Conservation (phyloP, 2,888 invertebrate species). For the Phaonia tiefii region DNA sequence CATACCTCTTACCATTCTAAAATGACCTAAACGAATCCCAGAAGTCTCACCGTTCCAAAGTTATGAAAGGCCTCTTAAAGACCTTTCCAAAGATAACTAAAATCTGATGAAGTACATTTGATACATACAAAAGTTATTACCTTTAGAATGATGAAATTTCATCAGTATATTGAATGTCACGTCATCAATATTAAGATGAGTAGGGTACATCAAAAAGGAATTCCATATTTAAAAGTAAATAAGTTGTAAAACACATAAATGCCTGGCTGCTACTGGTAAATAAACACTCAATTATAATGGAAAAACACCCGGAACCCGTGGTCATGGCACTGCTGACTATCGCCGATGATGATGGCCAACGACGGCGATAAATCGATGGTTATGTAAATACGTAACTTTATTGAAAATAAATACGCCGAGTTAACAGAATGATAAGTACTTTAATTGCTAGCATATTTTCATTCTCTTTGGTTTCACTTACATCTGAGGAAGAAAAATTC, state of each 20-base stretch:
- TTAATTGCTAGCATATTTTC: conserved; percentile 32
- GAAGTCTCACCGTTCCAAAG: too few relatives aligned
- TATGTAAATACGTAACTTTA: conserved; percentile 64
- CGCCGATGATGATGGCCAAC: conserved; percentile 36
- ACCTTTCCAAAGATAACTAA: too few relatives aligned
- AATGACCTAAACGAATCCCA: too few relatives aligned
- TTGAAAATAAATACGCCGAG: conserved; percentile 55
- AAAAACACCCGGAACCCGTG: conserved; percentile 15
- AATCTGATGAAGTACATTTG: too few relatives aligned
- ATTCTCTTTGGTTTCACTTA: background rate
- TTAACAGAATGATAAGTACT: conserved; percentile 61
- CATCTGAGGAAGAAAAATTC: too few relatives aligned
- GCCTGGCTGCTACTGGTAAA: conserved; percentile 20
- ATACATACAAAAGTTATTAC: too few relatives aligned
- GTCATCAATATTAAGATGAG: too few relatives aligned
- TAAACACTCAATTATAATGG: conserved; percentile 61
- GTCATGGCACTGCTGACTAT: conserved; percentile 33
- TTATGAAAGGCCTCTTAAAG: too few relatives aligned
- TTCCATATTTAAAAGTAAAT: background rate
- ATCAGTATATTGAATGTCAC: too few relatives aligned
- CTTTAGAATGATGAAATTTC: too few relatives aligned
- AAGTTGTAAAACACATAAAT: background rate
- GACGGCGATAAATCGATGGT: conserved; percentile 51
- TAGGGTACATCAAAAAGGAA: conserved; percentile 3
- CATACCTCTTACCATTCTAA: too few relatives aligned